Evolutionary conservation across 2,113 vertebrate species (phyloP).

Genomic region (Serinus canaria): DNA sequence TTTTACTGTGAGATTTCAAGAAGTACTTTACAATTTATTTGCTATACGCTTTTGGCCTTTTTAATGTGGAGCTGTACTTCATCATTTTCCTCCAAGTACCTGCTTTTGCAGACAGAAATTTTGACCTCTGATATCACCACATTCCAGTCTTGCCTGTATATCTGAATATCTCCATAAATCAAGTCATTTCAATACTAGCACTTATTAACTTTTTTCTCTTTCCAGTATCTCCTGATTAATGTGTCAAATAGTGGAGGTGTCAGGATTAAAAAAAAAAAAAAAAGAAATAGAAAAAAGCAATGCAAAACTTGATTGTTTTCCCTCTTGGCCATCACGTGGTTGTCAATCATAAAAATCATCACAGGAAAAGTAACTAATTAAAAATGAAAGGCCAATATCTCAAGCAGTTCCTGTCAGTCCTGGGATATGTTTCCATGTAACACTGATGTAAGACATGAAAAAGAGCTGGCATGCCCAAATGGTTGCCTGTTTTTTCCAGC

Average conservation of each 20-base stretch:
- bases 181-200: slow-evolving; percentile 34
- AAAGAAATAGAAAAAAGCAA: background rate
- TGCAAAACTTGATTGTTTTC: background rate
- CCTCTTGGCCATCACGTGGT: background rate
- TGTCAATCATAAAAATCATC: slow-evolving; percentile 25
- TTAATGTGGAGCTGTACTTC: slow-evolving; percentile 27
- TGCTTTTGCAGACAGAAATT: slow-evolving; percentile 46
- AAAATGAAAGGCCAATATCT: slow-evolving; percentile 19
- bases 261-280: background rate
- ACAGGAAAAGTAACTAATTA: background rate
- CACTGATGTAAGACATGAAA: background rate
- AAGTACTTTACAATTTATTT: slow-evolving; percentile 29
- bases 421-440: background rate
- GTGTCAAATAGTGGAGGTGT: background rate
- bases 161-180: slow-evolving; percentile 46
- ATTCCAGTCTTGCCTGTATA: slow-evolving; percentile 45
- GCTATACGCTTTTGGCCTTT: slow-evolving; percentile 34
- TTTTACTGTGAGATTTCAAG: slow-evolving; percentile 44
- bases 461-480: background rate
- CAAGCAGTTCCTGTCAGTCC: background rate
- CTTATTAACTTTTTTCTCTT: slow-evolving; percentile 47
- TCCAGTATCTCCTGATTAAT: background rate
- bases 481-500: background rate
- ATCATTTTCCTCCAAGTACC: slow-evolving; percentile 46
- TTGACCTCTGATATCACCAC: slow-evolving; percentile 60